Evolutionary conservation across 2,797 vertebrate genomes (phyloP).

Genomic region (Orestias chungarensis): DNA sequence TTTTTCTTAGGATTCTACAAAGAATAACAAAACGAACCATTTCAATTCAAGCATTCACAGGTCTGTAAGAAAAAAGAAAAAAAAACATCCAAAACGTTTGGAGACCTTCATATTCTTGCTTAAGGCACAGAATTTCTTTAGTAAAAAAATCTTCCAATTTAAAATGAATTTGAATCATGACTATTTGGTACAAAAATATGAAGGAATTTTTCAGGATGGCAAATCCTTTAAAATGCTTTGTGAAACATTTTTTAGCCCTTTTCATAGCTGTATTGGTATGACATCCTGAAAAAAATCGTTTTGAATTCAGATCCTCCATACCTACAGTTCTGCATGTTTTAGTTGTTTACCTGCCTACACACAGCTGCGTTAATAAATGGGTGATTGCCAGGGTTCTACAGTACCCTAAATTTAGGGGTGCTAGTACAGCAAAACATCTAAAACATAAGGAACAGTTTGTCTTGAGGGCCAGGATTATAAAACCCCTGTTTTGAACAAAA

Average conservation of each 20-base stretch:
- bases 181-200: not conserved
- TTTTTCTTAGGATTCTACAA: not conserved
- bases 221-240: not conserved
- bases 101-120: not conserved
- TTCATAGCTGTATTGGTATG: not conserved
- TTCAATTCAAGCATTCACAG: not conserved
- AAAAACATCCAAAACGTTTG: not conserved
- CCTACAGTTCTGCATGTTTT: not conserved
- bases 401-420: not conserved
- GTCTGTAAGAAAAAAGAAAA: not conserved
- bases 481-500: not conserved
- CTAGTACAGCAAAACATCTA: not conserved
- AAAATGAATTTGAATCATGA: not conserved
- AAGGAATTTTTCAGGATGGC: not conserved
- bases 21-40: not conserved
- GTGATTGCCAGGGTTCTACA: not conserved
- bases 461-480: too few species aligned
- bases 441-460: not conserved
- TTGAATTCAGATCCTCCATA: not conserved
- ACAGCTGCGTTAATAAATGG: not conserved
- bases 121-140: not conserved
- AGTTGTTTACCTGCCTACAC: not conserved
- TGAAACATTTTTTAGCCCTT: not conserved
- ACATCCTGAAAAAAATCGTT: not conserved
- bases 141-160: not conserved